Evolutionary conservation across 2,797 vertebrate genomes (phyloP), one percentile per base, ranked within the genome.

Genomic region (Sebastes hubbsi): DNA sequence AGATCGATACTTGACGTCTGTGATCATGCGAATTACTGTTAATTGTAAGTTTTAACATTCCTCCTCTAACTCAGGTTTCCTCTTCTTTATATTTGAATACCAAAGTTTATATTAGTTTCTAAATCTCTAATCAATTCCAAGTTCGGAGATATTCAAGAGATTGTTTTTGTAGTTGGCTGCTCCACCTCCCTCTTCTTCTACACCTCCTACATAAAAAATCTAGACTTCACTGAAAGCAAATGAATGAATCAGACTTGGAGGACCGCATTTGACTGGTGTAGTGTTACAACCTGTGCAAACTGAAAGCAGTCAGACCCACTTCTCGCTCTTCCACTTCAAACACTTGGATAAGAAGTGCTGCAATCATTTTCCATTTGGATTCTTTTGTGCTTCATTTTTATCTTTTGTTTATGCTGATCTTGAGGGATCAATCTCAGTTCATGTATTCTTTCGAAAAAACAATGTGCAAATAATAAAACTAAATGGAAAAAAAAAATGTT

Each of bases 1-100:
- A 18, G 42, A 46, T 46, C 0, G 16, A 46, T 46, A 46, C 0
- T 1, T 46, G 16, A 46, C 0, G 0, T 46, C 42, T 18, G 42
- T 9, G 12, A 54, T 42, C n/a, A 9, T 30, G 24, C 42, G 4
- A 29, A 12, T 60, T 30, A 34, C 8, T 5, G 36, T 18, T 65
- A 27, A 52, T 52, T 42, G 29, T 58, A 24, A 7, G 8, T 52
- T n/a, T 27, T 5, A 25, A 11, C 20, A n/a, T 12, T 60, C 2
- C 55, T 32, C 3, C 5, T 58, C 55, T 38, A 4, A 24, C 14
- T 38, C 38, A 22, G 24, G 36, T 27, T 36, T 74, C n/a, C 36
- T 25, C 3, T 16, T 42, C 22, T 38, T 32, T 20, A 25, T 14
- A 32, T 30, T 32, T 18, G 10, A n/a, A 22, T n/a, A 42, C 52